Percentiles rank a stretch among this genome's conserved stretches.
Evolutionary conservation across 2,113 vertebrate genomes (phyloP).

Genomic region (Nematolebias whitei): DNA sequence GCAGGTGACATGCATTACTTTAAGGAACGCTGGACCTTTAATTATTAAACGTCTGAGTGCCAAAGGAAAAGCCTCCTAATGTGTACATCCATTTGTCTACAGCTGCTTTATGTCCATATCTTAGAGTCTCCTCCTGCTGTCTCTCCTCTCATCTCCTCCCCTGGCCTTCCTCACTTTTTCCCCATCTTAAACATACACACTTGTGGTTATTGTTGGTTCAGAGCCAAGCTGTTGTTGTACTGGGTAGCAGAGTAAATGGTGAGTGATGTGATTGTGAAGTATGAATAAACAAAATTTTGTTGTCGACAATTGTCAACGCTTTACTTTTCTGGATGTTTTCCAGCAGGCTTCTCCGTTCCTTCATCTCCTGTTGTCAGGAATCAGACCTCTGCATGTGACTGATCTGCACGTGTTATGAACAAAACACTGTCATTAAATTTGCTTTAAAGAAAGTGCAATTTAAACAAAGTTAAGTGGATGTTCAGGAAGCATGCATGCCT

Average conservation of each 20-base stretch:
- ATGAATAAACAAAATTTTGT: constrained; percentile 45
- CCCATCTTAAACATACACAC: constrained; percentile 25
- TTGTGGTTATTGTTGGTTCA: constrained; percentile 38
- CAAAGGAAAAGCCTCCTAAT: constrained; percentile 20
- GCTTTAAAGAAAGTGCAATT: constrained; percentile 1
- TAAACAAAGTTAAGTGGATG: neutral
- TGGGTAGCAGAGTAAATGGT: constrained; percentile 22
- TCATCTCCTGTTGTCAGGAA: neutral
- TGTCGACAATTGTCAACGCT: constrained; percentile 41
- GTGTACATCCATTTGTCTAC: neutral
- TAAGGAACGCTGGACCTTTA: constrained; percentile 1
- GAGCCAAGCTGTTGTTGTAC: constrained; percentile 47
- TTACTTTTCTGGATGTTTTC: constrained; percentile 28
- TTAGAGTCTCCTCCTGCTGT: neutral
- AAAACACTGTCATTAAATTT: neutral
- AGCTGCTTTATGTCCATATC: neutral
- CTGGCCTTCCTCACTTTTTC: constrained; percentile 47
- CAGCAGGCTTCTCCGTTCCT: too few relatives aligned
- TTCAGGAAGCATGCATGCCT: neutral
- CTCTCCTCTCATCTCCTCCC: constrained; percentile 15
- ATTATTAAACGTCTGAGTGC: neutral
- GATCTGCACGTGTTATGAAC: neutral
- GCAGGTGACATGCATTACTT: too few relatives aligned
- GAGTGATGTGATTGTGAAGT: constrained; percentile 35
- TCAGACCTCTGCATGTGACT: too few relatives aligned